A percentile compares a stretch with the other conserved stretches of the same genome.
Conservation (phyloP, 2,888 invertebrate genomes). For the Galerucella pusilla region DNA sequence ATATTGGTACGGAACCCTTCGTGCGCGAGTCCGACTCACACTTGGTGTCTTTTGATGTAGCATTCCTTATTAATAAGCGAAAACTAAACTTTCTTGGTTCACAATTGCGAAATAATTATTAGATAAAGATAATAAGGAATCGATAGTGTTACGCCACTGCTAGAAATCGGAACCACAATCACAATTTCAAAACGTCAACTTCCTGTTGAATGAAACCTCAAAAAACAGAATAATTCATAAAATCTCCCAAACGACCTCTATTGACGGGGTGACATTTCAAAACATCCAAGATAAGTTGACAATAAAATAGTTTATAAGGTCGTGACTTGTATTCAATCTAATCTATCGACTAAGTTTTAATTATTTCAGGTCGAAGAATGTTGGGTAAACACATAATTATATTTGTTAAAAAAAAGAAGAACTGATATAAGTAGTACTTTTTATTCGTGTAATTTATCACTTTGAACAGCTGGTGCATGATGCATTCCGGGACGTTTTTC, state of each 20-base stretch:
- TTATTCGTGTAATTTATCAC: constrained; percentile 8
- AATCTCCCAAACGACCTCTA: constrained; percentile 26
- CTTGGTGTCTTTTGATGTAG: too few relatives aligned
- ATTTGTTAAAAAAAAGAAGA: constrained; percentile 28
- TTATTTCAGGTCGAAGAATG: constrained; percentile 45
- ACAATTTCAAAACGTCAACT: constrained; percentile 7
- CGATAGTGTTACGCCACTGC: background rate
- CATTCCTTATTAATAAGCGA: too few relatives aligned
- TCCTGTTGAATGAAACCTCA: constrained; percentile 15
- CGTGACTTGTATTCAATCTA: constrained; percentile 57
- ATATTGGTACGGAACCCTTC: too few relatives aligned
- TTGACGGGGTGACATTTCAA: constrained; percentile 49
- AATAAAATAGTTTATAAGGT: constrained; percentile 59
- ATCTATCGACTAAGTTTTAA: constrained; percentile 49
- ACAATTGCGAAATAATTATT: background rate
- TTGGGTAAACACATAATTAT: constrained; percentile 32
- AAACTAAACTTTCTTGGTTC: too few relatives aligned
- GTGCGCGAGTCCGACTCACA: too few relatives aligned
- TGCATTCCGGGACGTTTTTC: background rate
- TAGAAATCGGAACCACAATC: background rate
- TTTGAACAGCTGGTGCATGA: constrained; percentile 7
- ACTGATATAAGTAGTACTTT: constrained; percentile 19
- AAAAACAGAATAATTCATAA: constrained; percentile 25
- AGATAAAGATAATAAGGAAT: background rate
- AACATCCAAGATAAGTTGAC: constrained; percentile 57